Percentiles rank a stretch among this genome's conserved stretches.
phyloP scores from a whole-genome alignment of 2,888 invertebrate genomes.

The Thymelicus lineola region DNA sequence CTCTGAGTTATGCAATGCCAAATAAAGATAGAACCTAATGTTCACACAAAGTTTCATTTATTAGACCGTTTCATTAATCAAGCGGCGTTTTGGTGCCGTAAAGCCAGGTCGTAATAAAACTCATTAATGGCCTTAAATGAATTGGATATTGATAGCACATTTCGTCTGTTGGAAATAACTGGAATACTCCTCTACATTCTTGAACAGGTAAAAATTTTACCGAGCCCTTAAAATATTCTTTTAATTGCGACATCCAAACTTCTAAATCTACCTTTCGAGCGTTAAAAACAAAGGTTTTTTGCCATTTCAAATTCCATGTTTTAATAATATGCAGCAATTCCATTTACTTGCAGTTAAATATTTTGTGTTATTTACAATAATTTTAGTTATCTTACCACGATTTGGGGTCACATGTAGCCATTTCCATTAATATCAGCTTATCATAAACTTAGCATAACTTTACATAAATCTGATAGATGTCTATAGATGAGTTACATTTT shows the following conservation, averaged over 20 bases:
- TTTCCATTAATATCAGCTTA: too few relatives aligned
- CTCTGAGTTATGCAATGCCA: slow-evolving; percentile 35
- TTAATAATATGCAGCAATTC: too few relatives aligned
- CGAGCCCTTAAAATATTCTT: slow-evolving; percentile 61
- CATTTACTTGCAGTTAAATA: too few relatives aligned
- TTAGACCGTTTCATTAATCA: slow-evolving; percentile 75
- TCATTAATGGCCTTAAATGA: slow-evolving; percentile 78
- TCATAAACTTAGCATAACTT: too few relatives aligned
- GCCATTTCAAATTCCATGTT: neutral
- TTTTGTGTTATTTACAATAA: too few relatives aligned
- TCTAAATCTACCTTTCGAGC: slow-evolving; percentile 26
- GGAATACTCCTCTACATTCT: slow-evolving; percentile 66
- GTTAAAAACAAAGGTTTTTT: neutral
- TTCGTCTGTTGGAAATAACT: slow-evolving; percentile 60
- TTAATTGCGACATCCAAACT: slow-evolving; percentile 65
- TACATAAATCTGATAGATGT: too few relatives aligned
- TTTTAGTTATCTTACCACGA: too few relatives aligned
- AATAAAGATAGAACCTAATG: slow-evolving; percentile 48
- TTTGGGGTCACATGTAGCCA: too few relatives aligned
- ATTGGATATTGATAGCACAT: slow-evolving; percentile 79
- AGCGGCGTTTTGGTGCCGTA: slow-evolving; percentile 61
- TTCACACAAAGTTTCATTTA: slow-evolving; percentile 61
- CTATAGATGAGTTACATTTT: too few relatives aligned
- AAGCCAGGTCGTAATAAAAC: slow-evolving; percentile 72
- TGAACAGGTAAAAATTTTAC: slow-evolving; percentile 68